Base-by-base conservation (phyloP, 2,797 vertebrate species). In the Catamblyrhynchus diadema region DNA sequence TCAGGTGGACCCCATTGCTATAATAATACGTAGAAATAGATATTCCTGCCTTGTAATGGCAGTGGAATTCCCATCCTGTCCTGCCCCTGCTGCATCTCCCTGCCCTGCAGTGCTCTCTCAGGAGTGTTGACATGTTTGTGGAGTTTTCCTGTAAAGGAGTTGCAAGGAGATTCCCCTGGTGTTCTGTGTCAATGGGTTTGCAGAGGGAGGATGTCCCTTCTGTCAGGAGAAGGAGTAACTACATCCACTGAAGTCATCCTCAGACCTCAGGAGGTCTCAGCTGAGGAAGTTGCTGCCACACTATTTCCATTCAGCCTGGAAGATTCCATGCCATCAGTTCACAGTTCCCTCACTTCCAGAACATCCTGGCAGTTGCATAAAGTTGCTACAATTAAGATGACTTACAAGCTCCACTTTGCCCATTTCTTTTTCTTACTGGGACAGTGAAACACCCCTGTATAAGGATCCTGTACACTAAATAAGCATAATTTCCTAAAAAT, bases 1-100 rank as follows among this genome's bases (percentile, higher is more conserved):
- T 93, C 45, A 70, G 88, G 22, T 61, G 14, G 41, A 35, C 45
- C 14, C 47, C 59, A 7, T 27, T 41, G 28, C 56, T 79, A n/a
- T 53, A 82, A 53, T 59, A 77, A 51, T 41, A 7, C 1, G 1
- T 3, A 30, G 84, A 47, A 88, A 65, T 13, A 81, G 62, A 11
- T 75, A 54, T 56, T 90, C n/a, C 66, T 86, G 78, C 51, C 5
- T 44, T 18, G 44, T 37, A 54, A 69, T 14, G 28, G 79, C 75
- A 53, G n/a, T 91, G 91, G 86, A 89, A 91, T 94, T 95, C 44
- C 88, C 78, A 70, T 85, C 44, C 69, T 42, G 62, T 94, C 87
- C 56, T 81, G 71, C 81, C 70, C 67, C 44, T 41, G 1, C 73
- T 72, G 65, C 70, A 59, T 66, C 81, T 79, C 78, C 54, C 42